Evolutionary conservation across 2,797 vertebrate species (phyloP), one percentile per base, ranked within the genome.

Genomic region (Streptopelia turtur): DNA sequence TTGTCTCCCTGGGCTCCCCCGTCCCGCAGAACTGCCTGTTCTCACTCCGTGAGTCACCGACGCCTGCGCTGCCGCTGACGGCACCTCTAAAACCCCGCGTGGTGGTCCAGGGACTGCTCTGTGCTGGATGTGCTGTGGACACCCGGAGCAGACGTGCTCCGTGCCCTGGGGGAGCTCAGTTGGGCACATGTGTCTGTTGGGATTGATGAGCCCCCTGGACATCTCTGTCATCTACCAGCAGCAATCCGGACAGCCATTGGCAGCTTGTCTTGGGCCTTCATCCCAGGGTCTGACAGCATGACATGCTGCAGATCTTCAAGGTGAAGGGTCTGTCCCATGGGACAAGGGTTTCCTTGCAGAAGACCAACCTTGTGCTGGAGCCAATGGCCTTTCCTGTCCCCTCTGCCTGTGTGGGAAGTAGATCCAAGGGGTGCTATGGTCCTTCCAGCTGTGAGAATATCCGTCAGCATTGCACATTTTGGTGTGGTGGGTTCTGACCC

Each of bases 21-120:
- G 77, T 72, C n/a, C 93, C 1, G 28, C 52, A 80, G 96, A 96
- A 89, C 94, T 84, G 87, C 88, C 77, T 91, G 93, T 96, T 96
- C 95, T 79, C 85, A 41, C 76, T 82, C 80, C 83, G 11, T 94
- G 95, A 96, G 89, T 96, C 95, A 96, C 85, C 0, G 8, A 59
- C 59, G 47, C 74, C 83, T 76, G 93, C 20, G 13, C 81, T 56
- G 75, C 56, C 1, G 14, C 91, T 66, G 91, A 23, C 10, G 6
- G 77, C 21, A 3, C 39, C 90, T 87, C 87, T 1, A 2, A n/a
- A 43, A 37, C 20, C 30, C 61, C 3, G 5, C 0, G 14, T 0
- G 1, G 37, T 35, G 65, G 63, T 68, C 64, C 45, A 24, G 50
- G 45, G 61, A 16, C 33, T 55, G 71, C 57, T 65, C 61, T 11